Evolutionary conservation across 2,888 invertebrate genomes (phyloP).

Genomic region (Tipula unca): DNA sequence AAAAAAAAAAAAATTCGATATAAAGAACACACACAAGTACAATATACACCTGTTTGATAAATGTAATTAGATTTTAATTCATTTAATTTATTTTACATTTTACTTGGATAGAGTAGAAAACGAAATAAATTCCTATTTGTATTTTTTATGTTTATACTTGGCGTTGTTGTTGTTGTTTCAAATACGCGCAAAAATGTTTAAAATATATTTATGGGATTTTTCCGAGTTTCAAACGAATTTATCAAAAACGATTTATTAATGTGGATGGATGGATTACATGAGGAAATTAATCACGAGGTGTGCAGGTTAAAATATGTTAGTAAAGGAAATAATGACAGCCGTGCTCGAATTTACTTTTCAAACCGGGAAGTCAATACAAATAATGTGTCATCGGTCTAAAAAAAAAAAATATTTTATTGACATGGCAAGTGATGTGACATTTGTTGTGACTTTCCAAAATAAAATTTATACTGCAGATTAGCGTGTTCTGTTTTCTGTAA

Average conservation of each 20-base stretch:
- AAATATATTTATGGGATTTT: not conserved
- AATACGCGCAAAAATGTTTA: not conserved
- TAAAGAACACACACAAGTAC: not conserved
- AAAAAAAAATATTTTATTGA: not conserved
- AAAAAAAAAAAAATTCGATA: not conserved
- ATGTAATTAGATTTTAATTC: not conserved
- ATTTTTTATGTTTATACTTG: not conserved
- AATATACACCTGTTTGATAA: not conserved
- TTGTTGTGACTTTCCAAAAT: not conserved
- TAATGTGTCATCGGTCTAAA: not conserved
- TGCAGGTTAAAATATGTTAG: not conserved
- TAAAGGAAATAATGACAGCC: not conserved
- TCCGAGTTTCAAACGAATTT: not conserved
- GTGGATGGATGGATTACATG: not conserved
- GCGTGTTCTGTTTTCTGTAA: not conserved
- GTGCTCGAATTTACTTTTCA: not conserved
- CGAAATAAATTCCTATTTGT: not conserved
- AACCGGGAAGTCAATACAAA: not conserved
- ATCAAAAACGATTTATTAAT: not conserved
- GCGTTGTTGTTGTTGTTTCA: not conserved
- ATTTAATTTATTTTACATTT: not conserved
- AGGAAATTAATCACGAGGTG: not conserved
- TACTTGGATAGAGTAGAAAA: not conserved
- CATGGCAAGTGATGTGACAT: not conserved
- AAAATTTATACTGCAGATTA: not conserved